phyloP scores from a whole-genome alignment of 2,797 vertebrate genomes.

The Pyrocephalus nanus region DNA sequence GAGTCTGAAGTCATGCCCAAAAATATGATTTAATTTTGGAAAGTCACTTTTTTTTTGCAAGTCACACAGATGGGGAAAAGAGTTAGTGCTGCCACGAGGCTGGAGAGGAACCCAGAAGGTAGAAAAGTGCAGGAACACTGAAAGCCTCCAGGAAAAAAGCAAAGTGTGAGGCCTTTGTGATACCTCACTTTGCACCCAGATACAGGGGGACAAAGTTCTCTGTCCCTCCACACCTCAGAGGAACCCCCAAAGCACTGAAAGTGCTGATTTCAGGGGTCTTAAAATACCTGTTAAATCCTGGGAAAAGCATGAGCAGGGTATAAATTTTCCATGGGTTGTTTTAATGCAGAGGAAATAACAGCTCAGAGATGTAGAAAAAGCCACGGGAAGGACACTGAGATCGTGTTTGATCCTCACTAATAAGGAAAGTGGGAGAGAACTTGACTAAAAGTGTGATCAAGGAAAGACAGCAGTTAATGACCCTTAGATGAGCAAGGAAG shows the following conservation, averaged over 20 bases:
- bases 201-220: background rate
- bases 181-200: background rate
- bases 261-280: background rate
- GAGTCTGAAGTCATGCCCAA: background rate
- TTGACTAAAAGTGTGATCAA: background rate
- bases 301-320: background rate
- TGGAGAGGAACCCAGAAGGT: background rate
- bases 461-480: constrained; percentile 4
- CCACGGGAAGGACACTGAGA: background rate
- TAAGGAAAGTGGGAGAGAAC: background rate
- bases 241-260: background rate
- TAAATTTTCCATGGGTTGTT: background rate
- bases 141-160: background rate
- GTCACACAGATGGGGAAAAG: background rate
- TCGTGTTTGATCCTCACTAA: background rate
- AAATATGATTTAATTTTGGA: background rate
- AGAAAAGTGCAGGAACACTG: background rate
- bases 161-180: background rate
- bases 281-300: background rate
- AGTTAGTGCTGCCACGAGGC: background rate
- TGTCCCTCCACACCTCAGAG: background rate
- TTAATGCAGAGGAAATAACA: background rate
- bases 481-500: background rate
- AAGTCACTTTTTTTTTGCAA: background rate
- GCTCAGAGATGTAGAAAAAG: background rate